Base-by-base conservation (phyloP, 2,888 invertebrate species). In the Cyclophora albipunctata region DNA sequence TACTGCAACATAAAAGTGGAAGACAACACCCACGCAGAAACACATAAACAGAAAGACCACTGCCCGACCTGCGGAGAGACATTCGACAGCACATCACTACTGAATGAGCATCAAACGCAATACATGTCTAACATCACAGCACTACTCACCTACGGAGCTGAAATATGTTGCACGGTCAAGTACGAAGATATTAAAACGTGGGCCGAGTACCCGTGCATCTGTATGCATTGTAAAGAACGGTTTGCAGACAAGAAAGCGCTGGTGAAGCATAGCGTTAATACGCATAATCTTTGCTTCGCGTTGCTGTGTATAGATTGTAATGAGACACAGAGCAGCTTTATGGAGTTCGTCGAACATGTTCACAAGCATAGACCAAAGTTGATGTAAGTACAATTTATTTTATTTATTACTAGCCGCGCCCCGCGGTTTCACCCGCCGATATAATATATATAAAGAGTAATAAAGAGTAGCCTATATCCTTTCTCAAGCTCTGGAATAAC, bases 291-390 rank as follows among this genome's bases (percentile, higher is more conserved):
- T 5, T 56, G 56, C 4, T 56, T 53, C 5, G 53, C 49, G 0
- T 42, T 33, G 34, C 45, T 48, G 5, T 56, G 56, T 40, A 42
- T 48, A 1, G 56, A 56, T 34, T 56, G 55, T 47, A 46, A 48
- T 34, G 34, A 33, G 5, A 34, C 5, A 0, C 1, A 47, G 4
- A 45, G 41, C 3, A 46, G 46, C 2, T 56, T 53, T 42, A 46
- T 50, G 5, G 43, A 48, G 5, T 56, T 56, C 43, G 7, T 53
- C 5, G n/a, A 47, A n/a, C 56, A 56, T 53, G 56, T 56, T 4
- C 4, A 2, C 2, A 34, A 0, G 3, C 56, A 56, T 34, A 48
- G 56, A 7, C 51, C 56, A 2, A 3, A 43, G 46, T 48, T 56
- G 41, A 53, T 40, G 56, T 56, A 34, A 46, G 48, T 37, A 37